These are phyloP conservation scores for Tetropium fuscum DNA, from an alignment of 2,888 invertebrate genomes.

Conservation along the genomic window DNA sequence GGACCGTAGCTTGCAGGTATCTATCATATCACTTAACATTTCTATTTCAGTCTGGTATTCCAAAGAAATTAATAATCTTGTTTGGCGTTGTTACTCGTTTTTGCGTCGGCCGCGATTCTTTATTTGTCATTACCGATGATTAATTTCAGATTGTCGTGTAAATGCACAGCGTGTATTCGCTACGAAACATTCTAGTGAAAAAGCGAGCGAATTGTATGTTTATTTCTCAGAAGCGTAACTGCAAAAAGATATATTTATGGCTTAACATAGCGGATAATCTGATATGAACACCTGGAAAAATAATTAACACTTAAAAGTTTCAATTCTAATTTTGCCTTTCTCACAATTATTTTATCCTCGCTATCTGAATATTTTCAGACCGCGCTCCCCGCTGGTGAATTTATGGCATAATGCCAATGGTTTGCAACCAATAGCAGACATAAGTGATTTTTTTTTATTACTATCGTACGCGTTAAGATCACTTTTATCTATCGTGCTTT, in stretches of 20 bases:
- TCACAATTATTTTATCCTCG: constrained; percentile 31
- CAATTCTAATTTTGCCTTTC: constrained; percentile 37
- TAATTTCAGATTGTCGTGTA: constrained; percentile 42
- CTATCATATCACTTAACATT: constrained; percentile 25
- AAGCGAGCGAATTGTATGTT: constrained; percentile 36
- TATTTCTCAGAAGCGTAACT: constrained; percentile 30
- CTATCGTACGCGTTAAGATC: too few species aligned
- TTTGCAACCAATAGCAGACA: too few species aligned
- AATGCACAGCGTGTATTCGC: constrained; percentile 35
- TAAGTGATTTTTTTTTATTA: too few species aligned
- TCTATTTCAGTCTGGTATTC: constrained; percentile 25
- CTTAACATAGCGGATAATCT: constrained; percentile 36
- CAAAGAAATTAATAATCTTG: constrained; percentile 43
- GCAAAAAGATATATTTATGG: constrained; percentile 37
- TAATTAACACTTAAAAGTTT: constrained; percentile 42
- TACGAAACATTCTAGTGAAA: constrained; percentile 29
- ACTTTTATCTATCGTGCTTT: too few species aligned
- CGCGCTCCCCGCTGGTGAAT: too few species aligned
- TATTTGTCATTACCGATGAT: constrained; percentile 45
- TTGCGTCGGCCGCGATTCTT: constrained; percentile 38
- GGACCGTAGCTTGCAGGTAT: constrained; percentile 10
- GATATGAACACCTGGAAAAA: constrained; percentile 46
- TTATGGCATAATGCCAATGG: too few species aligned
- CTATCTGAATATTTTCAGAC: too few species aligned
- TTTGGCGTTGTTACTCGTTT: constrained; percentile 36